These are phyloP conservation scores for Epizoanthus ramosus DNA, from an alignment of 92 coral and sea anemone species.

Conservation along the genomic window DNA sequence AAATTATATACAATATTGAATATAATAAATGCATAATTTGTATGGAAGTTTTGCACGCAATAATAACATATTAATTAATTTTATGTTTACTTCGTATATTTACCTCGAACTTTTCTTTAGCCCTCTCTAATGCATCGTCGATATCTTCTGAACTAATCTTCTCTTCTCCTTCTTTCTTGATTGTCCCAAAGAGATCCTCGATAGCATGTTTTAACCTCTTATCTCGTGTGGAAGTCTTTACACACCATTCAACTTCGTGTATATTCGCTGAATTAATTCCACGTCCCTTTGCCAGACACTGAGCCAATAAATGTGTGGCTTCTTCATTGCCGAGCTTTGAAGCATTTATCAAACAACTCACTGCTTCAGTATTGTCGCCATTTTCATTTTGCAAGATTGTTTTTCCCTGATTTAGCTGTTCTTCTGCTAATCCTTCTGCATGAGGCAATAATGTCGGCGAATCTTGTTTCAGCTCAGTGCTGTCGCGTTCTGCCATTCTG, in stretches of 20 bases:
- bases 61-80: too few species aligned
- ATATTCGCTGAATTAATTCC: constrained; percentile 65
- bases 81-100: neutral
- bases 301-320: constrained; percentile 61
- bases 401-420: neutral
- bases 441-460: neutral
- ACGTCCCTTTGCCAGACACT: constrained; percentile 55
- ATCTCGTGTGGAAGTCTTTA: constrained; percentile 61
- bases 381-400: constrained; percentile 10
- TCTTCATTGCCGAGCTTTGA: constrained; percentile 70
- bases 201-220: constrained; percentile 66
- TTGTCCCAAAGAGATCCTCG: constrained; percentile 60
- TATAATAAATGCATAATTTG: neutral
- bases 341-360: constrained; percentile 53
- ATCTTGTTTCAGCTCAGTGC: neutral
- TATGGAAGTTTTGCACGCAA: neutral
- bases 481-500: constrained; percentile 27
- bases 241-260: constrained; percentile 61
- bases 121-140: constrained; percentile 64
- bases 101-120: constrained; percentile 60
- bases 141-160: constrained; percentile 70
- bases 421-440: neutral
- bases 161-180: constrained; percentile 67
- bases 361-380: constrained; percentile 56
- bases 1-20: neutral